These are phyloP conservation scores for Trichomycterus rosablanca DNA, from an alignment of 2,113 vertebrate species.

Conservation along the genomic window DNA sequence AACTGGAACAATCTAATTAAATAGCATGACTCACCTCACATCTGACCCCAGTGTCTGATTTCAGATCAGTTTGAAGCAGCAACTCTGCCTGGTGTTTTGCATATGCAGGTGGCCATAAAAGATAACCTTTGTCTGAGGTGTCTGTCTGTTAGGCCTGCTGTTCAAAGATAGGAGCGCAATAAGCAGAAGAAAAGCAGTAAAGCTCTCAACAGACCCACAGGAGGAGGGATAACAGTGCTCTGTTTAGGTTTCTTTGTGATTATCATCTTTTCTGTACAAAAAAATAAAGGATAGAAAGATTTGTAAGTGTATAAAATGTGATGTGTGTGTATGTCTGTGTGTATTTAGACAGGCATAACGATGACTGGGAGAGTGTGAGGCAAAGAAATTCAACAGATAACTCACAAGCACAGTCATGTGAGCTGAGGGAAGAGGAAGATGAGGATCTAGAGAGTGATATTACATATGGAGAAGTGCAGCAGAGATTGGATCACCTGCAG, in stretches of 20 bases:
- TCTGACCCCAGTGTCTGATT: slow-evolving; percentile 10
- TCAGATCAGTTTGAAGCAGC: slow-evolving; percentile 20
- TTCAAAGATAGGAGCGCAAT: slow-evolving; percentile 47
- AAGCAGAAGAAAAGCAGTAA: slow-evolving; percentile 35
- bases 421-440: slow-evolving; percentile 77
- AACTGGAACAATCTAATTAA: slow-evolving; percentile 6
- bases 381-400: slow-evolving; percentile 67
- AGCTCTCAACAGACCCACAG: not conserved
- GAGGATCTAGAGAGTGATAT: slow-evolving; percentile 87
- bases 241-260: not conserved
- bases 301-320: not conserved
- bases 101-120: slow-evolving; percentile 54
- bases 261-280: slow-evolving; percentile 4
- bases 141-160: slow-evolving; percentile 22
- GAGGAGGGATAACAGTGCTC: not conserved
- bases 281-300: slow-evolving; percentile 6
- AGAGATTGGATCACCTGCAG: slow-evolving; percentile 90
- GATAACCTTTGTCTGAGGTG: slow-evolving; percentile 60
- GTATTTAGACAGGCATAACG: slow-evolving; percentile 70
- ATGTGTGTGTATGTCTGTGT: slow-evolving; percentile 37
- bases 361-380: slow-evolving; percentile 77
- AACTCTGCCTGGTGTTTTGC: slow-evolving; percentile 14
- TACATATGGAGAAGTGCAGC: slow-evolving; percentile 91
- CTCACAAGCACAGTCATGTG: slow-evolving; percentile 66
- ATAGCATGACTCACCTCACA: slow-evolving; percentile 6